Evolutionary conservation across 2,113 vertebrate genomes (phyloP).

Genomic region (Miniopterus natalensis): DNA sequence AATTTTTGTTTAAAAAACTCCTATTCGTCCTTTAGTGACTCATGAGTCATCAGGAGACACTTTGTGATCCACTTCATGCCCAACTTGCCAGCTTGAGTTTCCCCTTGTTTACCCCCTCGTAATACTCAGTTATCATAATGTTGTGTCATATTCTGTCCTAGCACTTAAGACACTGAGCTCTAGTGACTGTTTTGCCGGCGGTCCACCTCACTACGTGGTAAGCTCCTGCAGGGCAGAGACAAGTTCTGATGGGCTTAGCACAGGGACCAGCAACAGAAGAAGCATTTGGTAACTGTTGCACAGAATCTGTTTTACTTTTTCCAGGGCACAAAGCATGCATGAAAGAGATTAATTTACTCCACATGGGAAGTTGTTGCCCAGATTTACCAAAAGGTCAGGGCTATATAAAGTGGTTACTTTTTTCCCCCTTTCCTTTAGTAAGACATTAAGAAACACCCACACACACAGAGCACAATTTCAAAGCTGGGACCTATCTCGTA

Average conservation of each 20-base stretch:
- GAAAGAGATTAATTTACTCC: conserved; percentile 47
- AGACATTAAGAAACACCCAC: not conserved
- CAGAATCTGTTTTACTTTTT: conserved; percentile 58
- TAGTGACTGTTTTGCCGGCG: not conserved
- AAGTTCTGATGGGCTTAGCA: not conserved
- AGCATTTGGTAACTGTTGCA: conserved; percentile 20
- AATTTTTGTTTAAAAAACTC: not conserved
- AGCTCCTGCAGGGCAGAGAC: not conserved
- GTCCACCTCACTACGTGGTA: not conserved
- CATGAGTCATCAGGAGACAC: not conserved
- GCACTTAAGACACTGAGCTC: not conserved
- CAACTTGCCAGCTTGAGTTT: not conserved
- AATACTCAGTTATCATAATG: not conserved
- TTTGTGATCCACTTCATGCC: not conserved
- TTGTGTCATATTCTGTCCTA: not conserved
- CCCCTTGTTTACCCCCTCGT: not conserved
- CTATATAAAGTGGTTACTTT: conserved; percentile 47
- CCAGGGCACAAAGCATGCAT: conserved; percentile 2
- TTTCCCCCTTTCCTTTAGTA: not conserved
- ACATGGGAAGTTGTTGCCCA: conserved; percentile 32
- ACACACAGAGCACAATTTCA: not conserved
- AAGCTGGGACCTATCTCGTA: not conserved
- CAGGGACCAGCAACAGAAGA: not conserved
- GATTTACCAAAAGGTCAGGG: conserved; percentile 42
- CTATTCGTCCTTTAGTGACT: not conserved